Base-by-base conservation (phyloP, 37 sponge, comb jelly and placozoan species). In the Aphrocallistes beatrix region DNA sequence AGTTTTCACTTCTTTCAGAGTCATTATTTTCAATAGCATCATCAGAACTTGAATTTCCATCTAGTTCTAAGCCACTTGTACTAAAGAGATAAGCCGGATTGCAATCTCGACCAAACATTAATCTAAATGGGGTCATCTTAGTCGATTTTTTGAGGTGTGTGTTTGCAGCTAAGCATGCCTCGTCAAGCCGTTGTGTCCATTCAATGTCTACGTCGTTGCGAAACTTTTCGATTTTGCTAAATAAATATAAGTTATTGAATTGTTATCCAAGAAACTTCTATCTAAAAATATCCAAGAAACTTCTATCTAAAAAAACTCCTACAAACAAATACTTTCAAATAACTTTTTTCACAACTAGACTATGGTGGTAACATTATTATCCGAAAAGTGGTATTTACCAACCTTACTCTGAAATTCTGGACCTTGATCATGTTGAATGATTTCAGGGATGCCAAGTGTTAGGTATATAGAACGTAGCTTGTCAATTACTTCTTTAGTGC, bases 141-240 rank as follows among this genome's bases (percentile, higher is more conserved):
- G 75, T 60, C n/a, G 75, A 19, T 13, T 21, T 60, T 60, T 60
- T 60, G 10, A 60, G 32, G 34, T 60, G 75, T 19, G 75, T 60
- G 75, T 60, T 60, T 8, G 75, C 75, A 60, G 75, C 75, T 60
- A 60, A 60, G 75, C 75, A 60, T 60, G 75, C 75, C n/a, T 60
- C 75, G 34, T 3, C 28, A 25, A 60, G 10, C n/a, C 10, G 75
- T 32, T 60, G 1, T 13, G 75, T 1, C 75, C 25, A 21, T 13
- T 21, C 32, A 13, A 42, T 42, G 45, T 42, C 45, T 6, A 6
- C 45, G 13, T 16, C 6, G n/a, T 60, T 28, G 3, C 25, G 75
- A 60, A 60, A 60, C 75, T 60, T 60, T 19, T 60, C 75, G 34
- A 60, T 60, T 30, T 60, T 60, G n/a, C 75, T 60, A 60, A 25